phyloP scores from a whole-genome alignment of 2,888 invertebrate species.

The Isoperla grammatica region DNA sequence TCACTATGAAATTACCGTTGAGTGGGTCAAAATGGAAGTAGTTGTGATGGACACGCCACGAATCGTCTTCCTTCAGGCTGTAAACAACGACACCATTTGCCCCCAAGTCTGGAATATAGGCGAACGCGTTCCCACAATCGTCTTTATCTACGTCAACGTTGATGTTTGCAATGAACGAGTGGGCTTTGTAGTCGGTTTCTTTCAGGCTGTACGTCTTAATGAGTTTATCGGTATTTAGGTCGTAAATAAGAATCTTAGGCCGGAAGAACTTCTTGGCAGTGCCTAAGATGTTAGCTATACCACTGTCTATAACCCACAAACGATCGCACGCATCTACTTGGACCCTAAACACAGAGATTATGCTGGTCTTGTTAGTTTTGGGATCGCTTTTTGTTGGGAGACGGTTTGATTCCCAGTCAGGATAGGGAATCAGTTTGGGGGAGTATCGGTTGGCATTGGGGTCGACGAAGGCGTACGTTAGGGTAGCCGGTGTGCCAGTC shows the following conservation, averaged over 20 bases:
- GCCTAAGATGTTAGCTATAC: conserved; percentile 67
- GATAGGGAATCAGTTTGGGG: conserved; percentile 60
- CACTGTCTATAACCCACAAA: conserved; percentile 76
- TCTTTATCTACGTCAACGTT: conserved; percentile 64
- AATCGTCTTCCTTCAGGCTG: conserved; percentile 63
- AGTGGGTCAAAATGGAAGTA: conserved; percentile 64
- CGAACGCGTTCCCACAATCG: conserved; percentile 68
- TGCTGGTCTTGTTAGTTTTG: conserved; percentile 21
- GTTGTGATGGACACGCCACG: conserved; percentile 67
- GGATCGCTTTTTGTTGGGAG: conserved; percentile 54
- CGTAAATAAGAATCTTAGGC: conserved; percentile 56
- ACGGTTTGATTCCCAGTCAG: conserved; percentile 70
- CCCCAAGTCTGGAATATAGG: conserved; percentile 66
- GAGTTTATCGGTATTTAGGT: conserved; percentile 68
- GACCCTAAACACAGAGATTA: conserved; percentile 60
- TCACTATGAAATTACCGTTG: conserved; percentile 66
- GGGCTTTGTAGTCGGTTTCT: conserved; percentile 59
- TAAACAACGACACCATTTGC: conserved; percentile 73
- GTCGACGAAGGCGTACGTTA: conserved; percentile 58
- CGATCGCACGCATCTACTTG: conserved; percentile 68
- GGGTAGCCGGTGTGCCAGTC: conserved; percentile 61
- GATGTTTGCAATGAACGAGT: conserved; percentile 76
- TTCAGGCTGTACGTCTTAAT: conserved; percentile 57
- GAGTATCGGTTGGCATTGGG: not conserved
- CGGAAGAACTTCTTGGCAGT: not conserved